These are phyloP conservation scores for Aphelinus certus DNA, from an alignment of 1,140 invertebrate genomes.

Conservation along the genomic window DNA sequence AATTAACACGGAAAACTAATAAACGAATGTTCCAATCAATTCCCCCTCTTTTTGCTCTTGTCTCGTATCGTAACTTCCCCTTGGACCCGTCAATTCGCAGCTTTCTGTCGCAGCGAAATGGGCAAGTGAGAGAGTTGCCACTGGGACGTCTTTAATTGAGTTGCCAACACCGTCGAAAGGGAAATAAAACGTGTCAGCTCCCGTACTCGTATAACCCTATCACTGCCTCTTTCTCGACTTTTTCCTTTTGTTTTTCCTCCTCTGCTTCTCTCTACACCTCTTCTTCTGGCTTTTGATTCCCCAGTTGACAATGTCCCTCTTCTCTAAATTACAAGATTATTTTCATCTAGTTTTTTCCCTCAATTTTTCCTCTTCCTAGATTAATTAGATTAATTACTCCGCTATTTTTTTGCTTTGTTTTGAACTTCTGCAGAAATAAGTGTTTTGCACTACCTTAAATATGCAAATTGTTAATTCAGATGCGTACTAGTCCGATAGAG, in stretches of 20 bases:
- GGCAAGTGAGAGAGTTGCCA: slow-evolving; percentile 38
- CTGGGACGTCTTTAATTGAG: slow-evolving; percentile 66
- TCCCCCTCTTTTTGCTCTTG: neutral
- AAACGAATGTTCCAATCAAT: neutral
- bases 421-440: too few relatives aligned
- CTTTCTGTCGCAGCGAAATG: slow-evolving; percentile 44
- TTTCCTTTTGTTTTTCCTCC: neutral
- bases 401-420: too few relatives aligned
- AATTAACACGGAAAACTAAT: too few relatives aligned
- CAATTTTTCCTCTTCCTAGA: slow-evolving; percentile 18
- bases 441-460: too few relatives aligned
- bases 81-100: slow-evolving; percentile 50
- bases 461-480: too few relatives aligned
- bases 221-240: slow-evolving; percentile 4
- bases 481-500: too few relatives aligned
- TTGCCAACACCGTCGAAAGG: slow-evolving; percentile 48
- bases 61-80: neutral
- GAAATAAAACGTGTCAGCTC: slow-evolving; percentile 31
- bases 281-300: slow-evolving; percentile 15
- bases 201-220: neutral
- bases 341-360: slow-evolving; percentile 1
- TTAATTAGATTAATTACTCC: too few relatives aligned
- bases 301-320: neutral
- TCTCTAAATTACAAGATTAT: neutral
- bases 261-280: neutral